These are phyloP conservation scores for Ceratotherium simum DNA, from an alignment of 2,113 vertebrate species.

Conservation along the genomic window DNA sequence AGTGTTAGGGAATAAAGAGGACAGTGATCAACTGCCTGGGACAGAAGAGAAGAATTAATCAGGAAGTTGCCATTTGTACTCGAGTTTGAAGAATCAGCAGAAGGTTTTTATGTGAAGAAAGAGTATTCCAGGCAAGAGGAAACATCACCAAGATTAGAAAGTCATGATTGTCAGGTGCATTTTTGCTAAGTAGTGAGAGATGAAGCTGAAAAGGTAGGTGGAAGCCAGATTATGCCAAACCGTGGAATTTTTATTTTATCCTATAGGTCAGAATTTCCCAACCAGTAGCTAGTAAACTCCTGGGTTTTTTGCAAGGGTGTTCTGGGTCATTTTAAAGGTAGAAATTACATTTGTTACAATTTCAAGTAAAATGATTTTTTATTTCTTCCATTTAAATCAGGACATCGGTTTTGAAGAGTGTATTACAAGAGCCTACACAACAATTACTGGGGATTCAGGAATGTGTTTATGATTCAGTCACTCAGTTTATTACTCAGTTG, in stretches of 20 bases:
- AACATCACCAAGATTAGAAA: neutral
- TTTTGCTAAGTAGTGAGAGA: neutral
- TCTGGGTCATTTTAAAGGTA: slow-evolving; percentile 20
- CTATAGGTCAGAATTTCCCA: neutral
- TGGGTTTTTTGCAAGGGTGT: neutral
- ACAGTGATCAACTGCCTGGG: neutral
- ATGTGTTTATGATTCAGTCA: neutral
- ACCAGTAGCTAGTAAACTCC: neutral
- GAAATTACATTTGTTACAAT: neutral
- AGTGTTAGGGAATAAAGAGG: neutral
- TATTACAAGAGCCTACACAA: neutral
- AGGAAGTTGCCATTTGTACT: slow-evolving; percentile 23
- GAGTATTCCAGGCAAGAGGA: neutral
- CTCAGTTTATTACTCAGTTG: neutral
- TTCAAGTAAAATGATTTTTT: slow-evolving; percentile 45
- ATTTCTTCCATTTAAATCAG: slow-evolving; percentile 24
- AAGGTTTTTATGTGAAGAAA: slow-evolving; percentile 32
- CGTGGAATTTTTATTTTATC: neutral
- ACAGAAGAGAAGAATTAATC: slow-evolving; percentile 15
- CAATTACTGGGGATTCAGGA: neutral
- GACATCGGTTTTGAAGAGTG: neutral
- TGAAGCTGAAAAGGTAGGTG: neutral
- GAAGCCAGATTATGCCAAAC: neutral
- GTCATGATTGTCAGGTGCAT: neutral
- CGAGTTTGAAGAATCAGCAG: neutral